phyloP scores from a whole-genome alignment of 1,140 invertebrate species.

The Trypoxylus dichotomus region DNA sequence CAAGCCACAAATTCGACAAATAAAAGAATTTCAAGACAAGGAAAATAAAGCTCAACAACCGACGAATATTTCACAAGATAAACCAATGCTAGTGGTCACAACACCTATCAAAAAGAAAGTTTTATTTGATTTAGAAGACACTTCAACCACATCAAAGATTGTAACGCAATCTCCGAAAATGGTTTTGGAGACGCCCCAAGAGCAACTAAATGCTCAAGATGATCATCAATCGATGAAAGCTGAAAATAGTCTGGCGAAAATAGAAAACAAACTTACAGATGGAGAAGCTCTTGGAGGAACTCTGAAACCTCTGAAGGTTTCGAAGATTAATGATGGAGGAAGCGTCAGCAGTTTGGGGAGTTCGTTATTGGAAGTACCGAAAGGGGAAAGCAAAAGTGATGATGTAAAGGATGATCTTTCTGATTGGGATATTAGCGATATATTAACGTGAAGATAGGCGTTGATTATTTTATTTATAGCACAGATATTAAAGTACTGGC shows the following conservation, averaged over 20 bases:
- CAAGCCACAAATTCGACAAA: not conserved
- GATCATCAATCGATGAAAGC: not conserved
- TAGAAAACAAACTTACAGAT: not conserved
- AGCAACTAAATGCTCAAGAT: not conserved
- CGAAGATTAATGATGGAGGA: conserved; percentile 36
- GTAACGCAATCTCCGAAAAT: not conserved
- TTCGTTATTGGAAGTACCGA: conserved; percentile 39
- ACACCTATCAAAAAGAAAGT: conserved; percentile 46
- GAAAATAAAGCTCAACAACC: not conserved
- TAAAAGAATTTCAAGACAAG: not conserved
- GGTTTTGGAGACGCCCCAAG: not conserved
- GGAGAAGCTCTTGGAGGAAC: not conserved
- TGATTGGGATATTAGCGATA: conserved; percentile 41
- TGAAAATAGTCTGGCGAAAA: not conserved
- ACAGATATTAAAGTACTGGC: not conserved
- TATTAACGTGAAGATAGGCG: conserved; percentile 7
- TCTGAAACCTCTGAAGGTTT: not conserved
- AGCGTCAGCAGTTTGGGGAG: conserved; percentile 44
- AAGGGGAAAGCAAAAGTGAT: conserved; percentile 27
- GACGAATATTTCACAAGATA: not conserved
- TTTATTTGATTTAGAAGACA: conserved; percentile 46
- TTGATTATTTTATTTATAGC: conserved; percentile 1
- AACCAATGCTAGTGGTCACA: not conserved
- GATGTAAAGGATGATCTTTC: conserved; percentile 38
- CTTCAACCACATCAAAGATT: not conserved